phyloP scores from a whole-genome alignment of 2,797 vertebrate species.

The Protonibea diacanthus region DNA sequence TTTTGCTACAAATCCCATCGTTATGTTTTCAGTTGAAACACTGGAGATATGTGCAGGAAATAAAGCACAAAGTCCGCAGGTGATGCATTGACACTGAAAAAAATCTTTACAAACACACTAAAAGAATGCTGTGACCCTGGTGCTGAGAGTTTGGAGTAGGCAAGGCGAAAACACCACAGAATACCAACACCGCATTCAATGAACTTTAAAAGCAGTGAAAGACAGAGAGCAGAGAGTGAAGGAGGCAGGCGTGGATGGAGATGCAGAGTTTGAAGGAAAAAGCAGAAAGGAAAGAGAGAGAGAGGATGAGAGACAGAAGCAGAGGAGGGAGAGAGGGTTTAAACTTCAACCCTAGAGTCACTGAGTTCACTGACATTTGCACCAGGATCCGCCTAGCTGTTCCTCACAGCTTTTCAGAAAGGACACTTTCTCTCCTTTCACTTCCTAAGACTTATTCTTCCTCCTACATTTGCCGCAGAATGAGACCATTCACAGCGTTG shows the following conservation, averaged over 20 bases:
- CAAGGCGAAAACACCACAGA: constrained; percentile 54
- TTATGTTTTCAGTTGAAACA: constrained; percentile 40
- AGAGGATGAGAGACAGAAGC: constrained; percentile 40
- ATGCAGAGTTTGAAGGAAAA: constrained; percentile 57
- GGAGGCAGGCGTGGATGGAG: constrained; percentile 49
- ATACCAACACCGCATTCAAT: constrained; percentile 61
- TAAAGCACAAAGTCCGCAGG: constrained; percentile 32
- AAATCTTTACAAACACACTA: constrained; percentile 28
- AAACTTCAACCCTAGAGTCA: constrained; percentile 80
- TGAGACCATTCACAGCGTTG: constrained; percentile 64
- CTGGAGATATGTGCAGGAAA: constrained; percentile 36
- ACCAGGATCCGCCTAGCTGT: constrained; percentile 70
- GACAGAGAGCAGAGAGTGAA: constrained; percentile 41
- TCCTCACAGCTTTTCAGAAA: constrained; percentile 76
- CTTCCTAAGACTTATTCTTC: constrained; percentile 61
- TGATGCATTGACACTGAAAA: constrained; percentile 42
- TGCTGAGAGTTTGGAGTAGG: constrained; percentile 49
- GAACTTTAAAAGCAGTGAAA: constrained; percentile 68
- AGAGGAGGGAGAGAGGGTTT: constrained; percentile 63
- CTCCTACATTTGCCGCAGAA: constrained; percentile 62
- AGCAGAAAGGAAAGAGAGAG: constrained; percentile 36
- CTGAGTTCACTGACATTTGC: constrained; percentile 87
- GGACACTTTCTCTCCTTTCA: constrained; percentile 68
- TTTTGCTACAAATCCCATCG: constrained; percentile 24
- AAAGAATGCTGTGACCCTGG: constrained; percentile 57